These are phyloP conservation scores for Cydia strobilella DNA, from an alignment of 1,140 invertebrate species.

Conservation along the genomic window DNA sequence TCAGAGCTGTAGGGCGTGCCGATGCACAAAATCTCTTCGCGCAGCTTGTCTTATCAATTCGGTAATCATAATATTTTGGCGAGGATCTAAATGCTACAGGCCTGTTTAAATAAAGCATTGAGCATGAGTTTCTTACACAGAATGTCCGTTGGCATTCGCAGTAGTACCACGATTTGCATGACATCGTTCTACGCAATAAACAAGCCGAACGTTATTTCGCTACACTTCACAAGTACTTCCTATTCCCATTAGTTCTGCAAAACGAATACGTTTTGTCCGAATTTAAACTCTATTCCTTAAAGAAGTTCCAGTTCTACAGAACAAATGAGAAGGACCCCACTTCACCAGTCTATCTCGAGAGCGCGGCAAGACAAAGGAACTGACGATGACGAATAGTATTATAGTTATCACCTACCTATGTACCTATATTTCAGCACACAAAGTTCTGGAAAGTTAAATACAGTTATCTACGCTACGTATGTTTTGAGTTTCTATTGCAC, in stretches of 20 bases:
- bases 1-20: too few species aligned
- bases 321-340: not conserved
- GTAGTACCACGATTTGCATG: not conserved
- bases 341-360: not conserved
- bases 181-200: not conserved
- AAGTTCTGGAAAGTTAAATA: too few species aligned
- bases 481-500: too few species aligned
- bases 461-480: too few species aligned
- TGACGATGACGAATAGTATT: not conserved
- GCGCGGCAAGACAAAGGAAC: constrained; percentile 11
- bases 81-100: not conserved
- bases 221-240: not conserved
- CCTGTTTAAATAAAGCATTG: not conserved
- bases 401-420: constrained; percentile 6
- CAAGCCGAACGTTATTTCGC: not conserved
- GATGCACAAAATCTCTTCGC: too few species aligned
- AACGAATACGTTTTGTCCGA: not conserved
- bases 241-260: constrained; percentile 7
- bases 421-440: not conserved
- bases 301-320: not conserved
- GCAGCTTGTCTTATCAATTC: too few species aligned
- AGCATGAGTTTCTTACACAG: too few species aligned
- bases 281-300: not conserved
- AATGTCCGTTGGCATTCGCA: not conserved
- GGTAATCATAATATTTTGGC: too few species aligned